Base-by-base conservation (phyloP, 1,140 invertebrate genomes). In the Magallana angulata region DNA sequence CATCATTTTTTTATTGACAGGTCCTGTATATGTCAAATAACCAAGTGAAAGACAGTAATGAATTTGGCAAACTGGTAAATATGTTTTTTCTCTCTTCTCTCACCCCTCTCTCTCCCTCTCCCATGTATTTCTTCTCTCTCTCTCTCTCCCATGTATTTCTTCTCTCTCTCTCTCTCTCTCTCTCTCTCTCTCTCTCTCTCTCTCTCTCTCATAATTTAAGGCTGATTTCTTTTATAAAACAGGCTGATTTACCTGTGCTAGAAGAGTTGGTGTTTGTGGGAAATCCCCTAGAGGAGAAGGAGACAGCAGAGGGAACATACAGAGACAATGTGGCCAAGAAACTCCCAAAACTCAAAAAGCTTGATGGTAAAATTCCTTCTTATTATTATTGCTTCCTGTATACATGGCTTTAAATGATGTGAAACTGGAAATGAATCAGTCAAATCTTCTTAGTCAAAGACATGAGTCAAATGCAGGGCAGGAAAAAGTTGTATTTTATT, bases 11-110 rank as follows among this genome's bases (percentile, higher is more conserved):
- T 48, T 2, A 48, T 48, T 48, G 36, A 48, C 90, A 94, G 93
- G 89, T 93, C 82, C 89, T 94, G 24, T 93, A 92, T 84, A 93
- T 94, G 89, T 96, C 97, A 9, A 97, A 98, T 92, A 98, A 98
- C 94, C 91, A 96, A n/a, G 96, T 98, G 0, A 97, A 97, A 93
- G 97, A 98, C 91, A 97, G 97, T 97, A 95, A 95, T 0, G 98
- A 98, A 94, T 97, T 98, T 89, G 96, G 96, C 86, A 97, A 97
- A 92, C 94, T 99, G 30, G 94, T 94, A 88, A 90, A 90, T 88
- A 88, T 14, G 18, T 16, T 83, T 18, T 85, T 14, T 83, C 6
- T 56, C 56, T 81, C 18, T 14, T 48, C 36, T 5, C 36, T 48
- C 36, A 2, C 18, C 16, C 68, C 30, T 1, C 14, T 76, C 16